Evolutionary conservation across 2,113 vertebrate species (phyloP).

Genomic region (Himantopus leucocephalus): DNA sequence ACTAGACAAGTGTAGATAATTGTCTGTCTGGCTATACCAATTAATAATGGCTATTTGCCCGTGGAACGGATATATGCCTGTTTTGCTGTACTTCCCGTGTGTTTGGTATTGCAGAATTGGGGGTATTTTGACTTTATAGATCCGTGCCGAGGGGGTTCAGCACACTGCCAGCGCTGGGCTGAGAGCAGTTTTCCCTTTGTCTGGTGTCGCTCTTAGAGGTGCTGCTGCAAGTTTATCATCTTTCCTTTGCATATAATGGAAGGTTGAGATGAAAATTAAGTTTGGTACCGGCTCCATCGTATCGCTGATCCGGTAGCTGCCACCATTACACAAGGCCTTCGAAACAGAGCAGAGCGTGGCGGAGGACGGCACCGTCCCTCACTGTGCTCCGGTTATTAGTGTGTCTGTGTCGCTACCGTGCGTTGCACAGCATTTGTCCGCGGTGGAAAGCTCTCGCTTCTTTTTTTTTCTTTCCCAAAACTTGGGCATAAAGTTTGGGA

Average conservation of each 20-base stretch:
- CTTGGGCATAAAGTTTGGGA: background rate
- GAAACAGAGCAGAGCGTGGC: background rate
- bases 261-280: background rate
- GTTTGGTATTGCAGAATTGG: background rate
- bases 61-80: background rate
- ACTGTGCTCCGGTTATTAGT: accelerated
- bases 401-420: accelerated
- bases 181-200: background rate
- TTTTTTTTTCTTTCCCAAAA: background rate
- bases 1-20: background rate
- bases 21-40: background rate
- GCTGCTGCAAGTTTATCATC: background rate
- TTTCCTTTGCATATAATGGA: background rate
- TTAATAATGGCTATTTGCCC: background rate
- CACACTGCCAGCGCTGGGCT: background rate
- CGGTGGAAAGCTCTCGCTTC: background rate
- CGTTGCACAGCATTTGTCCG: accelerated
- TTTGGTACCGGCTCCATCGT: accelerated
- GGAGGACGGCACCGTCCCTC: accelerated
- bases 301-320: background rate
- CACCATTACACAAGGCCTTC: background rate
- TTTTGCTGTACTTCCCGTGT: accelerated
- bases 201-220: background rate
- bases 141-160: accelerated
- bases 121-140: background rate